Base-by-base conservation (phyloP, 2,797 vertebrate species). In the Hirundo rustica region DNA sequence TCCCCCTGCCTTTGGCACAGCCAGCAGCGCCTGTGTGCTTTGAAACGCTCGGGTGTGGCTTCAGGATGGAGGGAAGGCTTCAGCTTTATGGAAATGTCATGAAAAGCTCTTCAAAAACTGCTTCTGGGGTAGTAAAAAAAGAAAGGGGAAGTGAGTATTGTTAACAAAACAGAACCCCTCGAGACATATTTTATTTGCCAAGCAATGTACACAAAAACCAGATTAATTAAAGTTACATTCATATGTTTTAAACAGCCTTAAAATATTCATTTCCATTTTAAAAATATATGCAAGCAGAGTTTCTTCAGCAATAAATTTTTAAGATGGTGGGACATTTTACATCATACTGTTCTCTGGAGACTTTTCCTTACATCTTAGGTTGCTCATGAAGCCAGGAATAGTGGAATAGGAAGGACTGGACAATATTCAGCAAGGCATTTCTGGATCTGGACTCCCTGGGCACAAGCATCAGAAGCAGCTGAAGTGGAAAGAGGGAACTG, bases 181-280 rank as follows among this genome's bases (percentile, higher is more conserved):
- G 55, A 89, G 88, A 65, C 7, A 3, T 44, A 51, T 82, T 96
- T 95, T 95, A 74, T 94, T 95, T 95, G 81, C 92, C 34, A 78
- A 78, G 71, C 76, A 91, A 85, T 88, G 87, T 92, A 96, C 89
- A 94, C 88, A 91, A 75, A 91, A 93, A 30, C 2, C 72, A 62
- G 79, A 92, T 94, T 92, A 91, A 94, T 80, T 94, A 87, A 91
- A 93, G 91, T 91, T 90, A 78, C 86, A 88, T 85, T 96, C 89
- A 76, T 93, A 78, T 94, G 85, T 95, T 94, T 96, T 94, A 93
- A 94, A 81, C 55, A 93, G 65, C 34, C 53, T 88, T 96, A 95
- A 97, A 97, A 96, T 96, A 97, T 97, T 97, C 8, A 96, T 94
- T 89, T 68, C 86, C 65, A 75, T 95, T 96, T 93, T 17, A 75